These are phyloP conservation scores for Rapana venosa DNA, from an alignment of 2,888 invertebrate species.

Conservation along the genomic window DNA sequence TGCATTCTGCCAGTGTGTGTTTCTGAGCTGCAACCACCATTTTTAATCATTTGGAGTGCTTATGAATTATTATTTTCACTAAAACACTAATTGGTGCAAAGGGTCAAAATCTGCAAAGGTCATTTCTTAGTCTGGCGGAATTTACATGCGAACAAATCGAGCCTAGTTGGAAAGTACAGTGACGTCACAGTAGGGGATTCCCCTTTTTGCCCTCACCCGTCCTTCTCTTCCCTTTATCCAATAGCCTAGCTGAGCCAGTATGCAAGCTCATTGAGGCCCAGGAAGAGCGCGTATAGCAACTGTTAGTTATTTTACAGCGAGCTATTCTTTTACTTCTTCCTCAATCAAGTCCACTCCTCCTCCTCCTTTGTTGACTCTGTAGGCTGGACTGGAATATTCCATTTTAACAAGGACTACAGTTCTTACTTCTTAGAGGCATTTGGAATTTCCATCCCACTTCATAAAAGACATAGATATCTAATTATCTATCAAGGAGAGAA, in stretches of 20 bases:
- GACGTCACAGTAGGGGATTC: slow-evolving; percentile 46
- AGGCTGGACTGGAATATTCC: neutral
- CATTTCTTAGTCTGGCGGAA: slow-evolving; percentile 36
- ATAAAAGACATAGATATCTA: too few species aligned
- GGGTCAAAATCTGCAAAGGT: slow-evolving; percentile 36
- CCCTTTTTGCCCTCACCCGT: slow-evolving; percentile 7
- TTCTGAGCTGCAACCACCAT: neutral
- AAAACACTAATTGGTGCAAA: slow-evolving; percentile 4
- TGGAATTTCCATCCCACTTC: too few species aligned
- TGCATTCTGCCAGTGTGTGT: neutral
- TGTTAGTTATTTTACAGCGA: neutral
- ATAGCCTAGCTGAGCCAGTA: slow-evolving; percentile 30
- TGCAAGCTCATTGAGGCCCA: slow-evolving; percentile 2
- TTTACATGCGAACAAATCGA: slow-evolving; percentile 34
- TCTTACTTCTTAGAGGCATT: neutral
- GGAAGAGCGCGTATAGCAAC: neutral
- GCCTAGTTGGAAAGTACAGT: slow-evolving; percentile 44
- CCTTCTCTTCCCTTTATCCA: neutral
- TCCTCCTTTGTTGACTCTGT: neutral
- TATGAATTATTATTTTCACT: neutral
- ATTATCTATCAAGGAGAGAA: too few species aligned
- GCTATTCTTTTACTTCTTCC: neutral
- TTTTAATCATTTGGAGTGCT: neutral
- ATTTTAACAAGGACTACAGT: neutral
- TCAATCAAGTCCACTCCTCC: neutral